phyloP scores from a whole-genome alignment of 2,797 vertebrate genomes.

The Sarcophilus harrisii region DNA sequence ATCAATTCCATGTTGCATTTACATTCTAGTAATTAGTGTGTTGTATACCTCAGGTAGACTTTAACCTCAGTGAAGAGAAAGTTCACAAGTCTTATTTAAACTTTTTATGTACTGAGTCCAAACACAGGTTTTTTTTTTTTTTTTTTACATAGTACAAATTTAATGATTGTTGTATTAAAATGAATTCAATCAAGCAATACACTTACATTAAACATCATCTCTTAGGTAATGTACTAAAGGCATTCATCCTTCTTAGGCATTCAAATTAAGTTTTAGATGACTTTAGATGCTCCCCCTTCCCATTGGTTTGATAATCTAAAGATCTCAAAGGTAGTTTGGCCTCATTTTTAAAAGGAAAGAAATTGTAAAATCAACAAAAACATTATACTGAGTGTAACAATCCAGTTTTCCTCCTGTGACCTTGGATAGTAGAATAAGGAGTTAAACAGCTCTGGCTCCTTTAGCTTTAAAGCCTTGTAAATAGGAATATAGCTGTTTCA shows the following conservation, averaged over 20 bases:
- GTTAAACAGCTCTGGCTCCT: background rate
- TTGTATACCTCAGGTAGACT: background rate
- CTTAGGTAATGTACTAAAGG: background rate
- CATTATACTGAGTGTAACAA: background rate
- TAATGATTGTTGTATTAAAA: background rate
- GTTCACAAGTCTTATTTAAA: background rate
- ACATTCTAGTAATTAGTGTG: background rate
- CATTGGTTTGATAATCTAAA: background rate
- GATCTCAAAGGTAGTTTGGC: background rate
- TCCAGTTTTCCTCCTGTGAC: background rate
- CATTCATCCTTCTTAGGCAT: background rate
- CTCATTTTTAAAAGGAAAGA: background rate
- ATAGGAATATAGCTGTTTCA: background rate
- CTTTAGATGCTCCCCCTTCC: background rate
- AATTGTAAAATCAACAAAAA: background rate
- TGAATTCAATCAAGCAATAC: background rate
- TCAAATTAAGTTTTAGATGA: background rate
- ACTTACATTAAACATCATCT: background rate
- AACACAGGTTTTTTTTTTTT: too few species aligned
- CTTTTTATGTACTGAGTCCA: background rate
- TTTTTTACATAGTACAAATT: background rate
- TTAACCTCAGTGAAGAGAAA: too few species aligned
- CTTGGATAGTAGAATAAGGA: background rate
- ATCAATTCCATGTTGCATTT: background rate
- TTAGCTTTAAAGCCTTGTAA: background rate